Conservation (phyloP, 53 echinoderm and acorn worm genomes). For the Mesocentrotus franciscanus region DNA sequence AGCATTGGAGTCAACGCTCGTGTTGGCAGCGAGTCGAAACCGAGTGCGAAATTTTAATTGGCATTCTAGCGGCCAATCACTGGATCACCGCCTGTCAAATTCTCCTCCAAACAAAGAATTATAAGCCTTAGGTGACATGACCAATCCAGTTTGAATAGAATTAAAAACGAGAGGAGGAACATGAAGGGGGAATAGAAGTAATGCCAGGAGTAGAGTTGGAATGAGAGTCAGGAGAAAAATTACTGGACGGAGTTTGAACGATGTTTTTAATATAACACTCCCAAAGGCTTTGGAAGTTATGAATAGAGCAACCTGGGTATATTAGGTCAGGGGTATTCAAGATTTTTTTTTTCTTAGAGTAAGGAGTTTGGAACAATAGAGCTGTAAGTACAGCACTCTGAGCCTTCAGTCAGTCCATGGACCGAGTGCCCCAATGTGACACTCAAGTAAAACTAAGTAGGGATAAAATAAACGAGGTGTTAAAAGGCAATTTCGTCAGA, state of each 20-base stretch:
- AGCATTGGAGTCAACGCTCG: not conserved
- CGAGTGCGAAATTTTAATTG: constrained; percentile 53
- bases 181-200: not conserved
- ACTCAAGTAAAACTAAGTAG: not conserved
- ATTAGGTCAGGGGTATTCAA: constrained; percentile 7
- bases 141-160: constrained; percentile 30
- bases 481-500: not conserved
- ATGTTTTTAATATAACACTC: constrained; percentile 53
- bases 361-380: not conserved
- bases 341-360: too few species aligned
- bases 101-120: constrained; percentile 1
- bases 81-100: constrained; percentile 36
- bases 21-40: not conserved
- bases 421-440: not conserved
- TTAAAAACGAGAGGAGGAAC: not conserved
- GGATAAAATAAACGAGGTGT: not conserved
- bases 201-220: not conserved
- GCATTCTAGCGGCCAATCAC: constrained; percentile 42
- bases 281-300: constrained; percentile 31
- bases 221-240: not conserved
- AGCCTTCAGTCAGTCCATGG: not conserved
- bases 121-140: constrained; percentile 23
- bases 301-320: constrained; percentile 10
- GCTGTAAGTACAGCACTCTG: not conserved
- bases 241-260: not conserved